Evolutionary conservation across 92 coral and sea anemone species (phyloP).

Genomic region (Porites lobata): DNA sequence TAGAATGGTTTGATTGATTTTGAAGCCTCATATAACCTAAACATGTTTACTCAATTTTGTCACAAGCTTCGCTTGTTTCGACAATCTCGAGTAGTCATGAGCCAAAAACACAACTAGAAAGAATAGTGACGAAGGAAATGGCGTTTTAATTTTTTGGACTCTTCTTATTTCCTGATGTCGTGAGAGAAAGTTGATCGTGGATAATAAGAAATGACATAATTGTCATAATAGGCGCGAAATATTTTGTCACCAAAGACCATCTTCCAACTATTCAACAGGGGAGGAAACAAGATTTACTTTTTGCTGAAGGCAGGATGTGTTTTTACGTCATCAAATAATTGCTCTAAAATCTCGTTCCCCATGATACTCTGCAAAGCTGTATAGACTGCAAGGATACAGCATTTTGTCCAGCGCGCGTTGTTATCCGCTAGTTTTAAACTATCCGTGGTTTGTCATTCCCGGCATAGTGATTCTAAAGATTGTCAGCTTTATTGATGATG

Average conservation of each 20-base stretch:
- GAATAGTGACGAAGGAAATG: constrained; percentile 16
- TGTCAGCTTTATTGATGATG: constrained; percentile 1
- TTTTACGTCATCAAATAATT: too few species aligned
- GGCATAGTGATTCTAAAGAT: neutral
- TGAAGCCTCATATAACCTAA: neutral
- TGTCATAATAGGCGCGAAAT: constrained; percentile 15
- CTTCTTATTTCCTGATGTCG: neutral
- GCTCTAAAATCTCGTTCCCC: too few species aligned
- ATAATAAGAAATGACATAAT: neutral
- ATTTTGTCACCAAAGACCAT: neutral
- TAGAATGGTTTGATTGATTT: neutral
- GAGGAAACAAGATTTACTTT: too few species aligned
- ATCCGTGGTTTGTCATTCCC: neutral
- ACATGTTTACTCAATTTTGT: neutral
- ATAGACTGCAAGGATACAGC: neutral
- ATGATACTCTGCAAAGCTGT: neutral
- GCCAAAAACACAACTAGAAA: neutral
- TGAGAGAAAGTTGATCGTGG: neutral
- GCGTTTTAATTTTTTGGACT: neutral
- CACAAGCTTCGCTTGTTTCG: neutral
- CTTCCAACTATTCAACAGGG: neutral
- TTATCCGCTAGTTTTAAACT: neutral
- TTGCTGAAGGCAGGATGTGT: too few species aligned
- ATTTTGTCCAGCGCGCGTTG: neutral
- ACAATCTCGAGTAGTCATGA: neutral